Base-by-base conservation (phyloP, 2,113 vertebrate species). In the Callochromis pleurospilus region DNA sequence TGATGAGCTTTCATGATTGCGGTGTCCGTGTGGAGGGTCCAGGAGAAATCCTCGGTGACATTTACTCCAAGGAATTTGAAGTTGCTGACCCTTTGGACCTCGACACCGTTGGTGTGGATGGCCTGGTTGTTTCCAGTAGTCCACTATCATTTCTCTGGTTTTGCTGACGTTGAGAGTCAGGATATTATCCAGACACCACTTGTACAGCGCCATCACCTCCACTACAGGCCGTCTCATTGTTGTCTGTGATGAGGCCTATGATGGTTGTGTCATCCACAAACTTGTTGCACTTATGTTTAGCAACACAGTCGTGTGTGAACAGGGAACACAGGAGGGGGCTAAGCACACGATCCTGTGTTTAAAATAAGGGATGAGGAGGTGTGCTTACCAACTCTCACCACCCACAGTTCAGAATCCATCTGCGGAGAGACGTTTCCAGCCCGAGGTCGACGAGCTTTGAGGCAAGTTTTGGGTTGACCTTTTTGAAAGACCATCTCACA, bases 391-490 rank as follows among this genome's bases (percentile, higher is more conserved):
- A 58, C 26, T 58, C 7, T 17, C 5, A 58, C 26, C 55, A 58
- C 26, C 54, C 24, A 29, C 4, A 15, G 55, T 56, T 29, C 55
- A 56, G 55, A 29, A 14, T 56, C 55, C 0, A 29, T 56, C 24
- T 56, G 55, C 7, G 1, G 55, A 58, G 3, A 56, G 24, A 58
- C 7, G 1, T 58, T 58, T 0, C 3, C 13, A 58, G 0, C 55
- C 55, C 24, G 1, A 3, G 55, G 55, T 58, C 2, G 1, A 9
- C 1, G 55, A 58, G 24, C 24, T 15, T 0, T 0, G 13, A 58
- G 13, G 55, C 24, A 58, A 0, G 4, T 29, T 29, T 58, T 29
- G 24, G 55, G 1, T 58, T 14, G 1, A 58, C 3, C 14, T 60
- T 60, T 60, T 17, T 2, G 56, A 60, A 60, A 31, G 26, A 58